Conservation (phyloP, 2,888 invertebrate genomes). For the Galerucella pusilla region DNA sequence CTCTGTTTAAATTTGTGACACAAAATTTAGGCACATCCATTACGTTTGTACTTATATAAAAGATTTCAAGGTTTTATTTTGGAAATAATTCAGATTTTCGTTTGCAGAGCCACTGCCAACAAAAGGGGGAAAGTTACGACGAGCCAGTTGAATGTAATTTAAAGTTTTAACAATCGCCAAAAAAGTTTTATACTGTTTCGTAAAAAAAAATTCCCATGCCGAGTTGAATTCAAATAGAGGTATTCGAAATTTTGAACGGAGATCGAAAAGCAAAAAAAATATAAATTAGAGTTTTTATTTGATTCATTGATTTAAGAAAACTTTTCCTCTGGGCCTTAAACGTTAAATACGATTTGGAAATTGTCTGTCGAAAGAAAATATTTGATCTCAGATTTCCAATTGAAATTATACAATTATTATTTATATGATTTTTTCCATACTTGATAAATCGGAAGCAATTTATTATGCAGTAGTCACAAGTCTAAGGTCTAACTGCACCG, state of each 20-base stretch:
- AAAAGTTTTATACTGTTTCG: slow-evolving; percentile 28
- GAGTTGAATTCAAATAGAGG: slow-evolving; percentile 16
- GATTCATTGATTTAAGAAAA: background rate
- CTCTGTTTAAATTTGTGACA: too few relatives aligned
- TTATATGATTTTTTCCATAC: too few relatives aligned
- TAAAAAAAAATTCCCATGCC: background rate
- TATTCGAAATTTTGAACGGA: background rate
- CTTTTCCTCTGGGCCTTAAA: background rate
- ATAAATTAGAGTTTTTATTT: background rate
- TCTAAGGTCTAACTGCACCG: too few relatives aligned
- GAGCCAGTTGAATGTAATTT: slow-evolving; percentile 25
- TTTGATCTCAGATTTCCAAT: too few relatives aligned
- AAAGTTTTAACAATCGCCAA: slow-evolving; percentile 26
- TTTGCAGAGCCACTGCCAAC: slow-evolving; percentile 4
- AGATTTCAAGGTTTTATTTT: background rate
- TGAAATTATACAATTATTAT: too few relatives aligned
- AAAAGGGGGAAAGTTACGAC: slow-evolving; percentile 8
- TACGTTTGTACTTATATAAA: background rate
- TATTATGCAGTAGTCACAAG: too few relatives aligned
- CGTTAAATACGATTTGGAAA: too few relatives aligned
- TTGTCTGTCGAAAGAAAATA: too few relatives aligned
- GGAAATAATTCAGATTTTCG: background rate
- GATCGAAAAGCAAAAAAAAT: background rate
- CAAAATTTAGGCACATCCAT: too few relatives aligned
- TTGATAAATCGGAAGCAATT: too few relatives aligned